Evolutionary conservation across 2,113 vertebrate species (phyloP).

Genomic region (Acanthochromis polyacanthus): DNA sequence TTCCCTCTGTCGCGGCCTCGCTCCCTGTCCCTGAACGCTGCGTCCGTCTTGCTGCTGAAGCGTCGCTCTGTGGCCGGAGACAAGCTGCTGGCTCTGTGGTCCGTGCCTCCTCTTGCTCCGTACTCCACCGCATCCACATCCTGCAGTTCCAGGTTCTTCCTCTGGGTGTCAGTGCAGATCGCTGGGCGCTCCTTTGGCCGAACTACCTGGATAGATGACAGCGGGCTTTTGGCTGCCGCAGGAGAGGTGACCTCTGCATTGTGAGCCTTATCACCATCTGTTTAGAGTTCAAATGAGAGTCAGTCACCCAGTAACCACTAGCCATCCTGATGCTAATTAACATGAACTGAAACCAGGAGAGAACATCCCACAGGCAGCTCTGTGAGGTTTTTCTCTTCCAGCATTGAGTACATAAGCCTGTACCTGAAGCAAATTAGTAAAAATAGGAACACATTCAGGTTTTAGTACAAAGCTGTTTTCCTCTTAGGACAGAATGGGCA

Average conservation of each 20-base stretch:
- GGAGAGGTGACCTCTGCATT: constrained; percentile 45
- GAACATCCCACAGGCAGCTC: too few relatives aligned
- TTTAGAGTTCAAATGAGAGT: constrained; percentile 35
- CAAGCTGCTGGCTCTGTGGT: constrained; percentile 74
- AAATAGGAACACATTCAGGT: too few relatives aligned
- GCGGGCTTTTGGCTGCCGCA: constrained; percentile 60
- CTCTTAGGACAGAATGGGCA: too few relatives aligned
- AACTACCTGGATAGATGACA: constrained; percentile 85
- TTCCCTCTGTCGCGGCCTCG: constrained; percentile 83
- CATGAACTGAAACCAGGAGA: too few relatives aligned
- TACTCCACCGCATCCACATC: constrained; percentile 49
- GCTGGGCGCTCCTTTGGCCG: constrained; percentile 90
- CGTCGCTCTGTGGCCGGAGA: constrained; percentile 67
- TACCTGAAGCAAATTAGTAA: too few relatives aligned
- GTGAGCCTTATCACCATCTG: constrained; percentile 80
- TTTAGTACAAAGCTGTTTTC: too few relatives aligned
- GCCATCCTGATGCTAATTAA: not conserved
- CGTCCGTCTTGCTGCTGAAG: constrained; percentile 64
- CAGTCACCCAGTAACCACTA: not conserved
- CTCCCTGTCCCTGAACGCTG: constrained; percentile 69
- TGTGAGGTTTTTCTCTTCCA: too few relatives aligned
- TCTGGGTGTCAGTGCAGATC: constrained; percentile 68
- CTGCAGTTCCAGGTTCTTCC: constrained; percentile 78
- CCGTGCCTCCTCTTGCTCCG: constrained; percentile 66
- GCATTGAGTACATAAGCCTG: too few relatives aligned